Evolutionary conservation across 2,888 invertebrate species (phyloP), one percentile per base, ranked within the genome.

Genomic region (Chalcosyrphus nemorum): DNA sequence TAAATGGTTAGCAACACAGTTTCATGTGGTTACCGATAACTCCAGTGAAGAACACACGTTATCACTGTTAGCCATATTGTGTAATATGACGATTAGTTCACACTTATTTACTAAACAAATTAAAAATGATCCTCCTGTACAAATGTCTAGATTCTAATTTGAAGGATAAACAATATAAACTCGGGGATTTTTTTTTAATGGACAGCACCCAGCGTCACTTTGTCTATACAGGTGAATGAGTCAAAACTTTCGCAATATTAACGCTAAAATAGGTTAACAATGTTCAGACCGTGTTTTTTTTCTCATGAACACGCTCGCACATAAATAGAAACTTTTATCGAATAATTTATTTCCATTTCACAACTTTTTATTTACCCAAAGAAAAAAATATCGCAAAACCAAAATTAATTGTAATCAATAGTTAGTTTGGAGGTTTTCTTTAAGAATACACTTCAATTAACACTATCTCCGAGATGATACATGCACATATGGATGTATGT

Each of bases 361-460:
- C 56, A 68, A 56, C 68, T 68, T 68, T 68, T 68, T 68, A 68
- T 56, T 68, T 56, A 68, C 41, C 21, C n/a, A 35, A 65, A 35
- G 21, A 17, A 61, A 65, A 35, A 35, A 17, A 61, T 65, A 65
- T 24, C 35, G 50, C 50, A 17, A 32, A 56, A 29, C 6, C n/a
- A 7, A 41, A 32, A 56, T 32, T 27, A 19, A 43, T 27, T 21
- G 43, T n/a, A 41, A 68, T 17, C 54, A 17, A 38, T 21, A 17
- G 50, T 35, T 50, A 29, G n/a, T n/a, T 32, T 24, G 15, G 35
- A 38, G 21, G 4, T 65, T 21, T 50, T 65, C 32, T 11, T 61
- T 45, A 52, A 41, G 52, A 54, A 41, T 27, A 27, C 11, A 52
- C 17, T 3, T 15, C 43, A 54, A 68, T 68, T 68, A 68, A 21